Evolutionary conservation across 2,113 vertebrate species (phyloP), one percentile per base, ranked within the genome.

Genomic region (Hystrix cristata): DNA sequence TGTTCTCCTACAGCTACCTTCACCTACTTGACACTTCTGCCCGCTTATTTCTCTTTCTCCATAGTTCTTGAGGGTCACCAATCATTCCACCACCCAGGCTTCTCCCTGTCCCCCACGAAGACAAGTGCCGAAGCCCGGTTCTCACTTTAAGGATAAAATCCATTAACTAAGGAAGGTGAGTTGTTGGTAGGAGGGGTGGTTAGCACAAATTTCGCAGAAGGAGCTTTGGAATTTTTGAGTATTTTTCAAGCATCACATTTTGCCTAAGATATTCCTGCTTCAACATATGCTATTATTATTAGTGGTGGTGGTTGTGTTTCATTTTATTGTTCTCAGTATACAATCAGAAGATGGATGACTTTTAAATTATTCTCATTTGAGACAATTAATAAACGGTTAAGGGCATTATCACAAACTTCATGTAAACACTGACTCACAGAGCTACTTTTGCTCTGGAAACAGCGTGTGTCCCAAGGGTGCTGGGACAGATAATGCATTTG

Each of bases 401-500:
- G 19, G 13, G n/a, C 3, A 80, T 51, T 53, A 87, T 78, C 57
- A 80, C 60, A 87, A 93, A 16, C 11, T 46, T 81, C 9, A 60
- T 46, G 34, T 51, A 51, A 96, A 96, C 67, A 55, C 57, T 72
- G 55, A 80, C n/a, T 86, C 72, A 71, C 78, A 92, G 15, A 91
- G 89, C 62, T 69, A 48, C 16, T 60, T 95, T 76, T 79, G 11
- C 29, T 79, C 65, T 94, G 21, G 10, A 51, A 94, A 76, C 3
- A 81, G 13, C 38, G 59, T 76, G 11, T 91, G 91, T 87, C n/a
- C 62, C 34, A 59, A 21, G 7, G 16, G 3, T 71, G 3, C 3
- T 65, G 7, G 80, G 79, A 80, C 4, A 86, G 7, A 34, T 53
- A 16, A 21, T 16, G 10, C 51, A 21, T 4, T 60, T 18, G 14